These are phyloP conservation scores for Drosophila pseudotakahashii DNA, from an alignment of 2,888 invertebrate genomes.

Conservation along the genomic window DNA sequence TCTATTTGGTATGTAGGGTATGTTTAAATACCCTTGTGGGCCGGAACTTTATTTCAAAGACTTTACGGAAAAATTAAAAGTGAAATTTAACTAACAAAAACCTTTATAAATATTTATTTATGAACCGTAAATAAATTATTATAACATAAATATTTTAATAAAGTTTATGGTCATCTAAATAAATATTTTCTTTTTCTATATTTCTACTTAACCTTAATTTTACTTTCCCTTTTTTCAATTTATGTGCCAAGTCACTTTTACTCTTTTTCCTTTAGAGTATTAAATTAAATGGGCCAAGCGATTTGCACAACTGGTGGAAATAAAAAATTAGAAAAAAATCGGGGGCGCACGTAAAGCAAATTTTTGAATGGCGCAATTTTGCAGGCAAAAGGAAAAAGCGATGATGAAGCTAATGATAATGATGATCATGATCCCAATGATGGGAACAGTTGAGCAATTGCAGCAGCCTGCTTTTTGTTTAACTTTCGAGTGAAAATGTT, in stretches of 20 bases:
- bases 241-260: background rate
- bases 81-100: background rate
- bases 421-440: slow-evolving; percentile 28
- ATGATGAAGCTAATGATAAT: slow-evolving; percentile 4
- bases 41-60: background rate
- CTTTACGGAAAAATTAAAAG: slow-evolving; percentile 12
- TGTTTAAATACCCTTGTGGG: slow-evolving; percentile 5
- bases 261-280: slow-evolving; percentile 26
- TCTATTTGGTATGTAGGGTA: background rate
- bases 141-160: background rate
- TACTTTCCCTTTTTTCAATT: no score
- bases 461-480: slow-evolving; percentile 68
- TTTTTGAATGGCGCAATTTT: slow-evolving; percentile 73
- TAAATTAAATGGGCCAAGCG: slow-evolving; percentile 52
- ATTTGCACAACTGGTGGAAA: slow-evolving; percentile 47
- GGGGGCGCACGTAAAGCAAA: slow-evolving; percentile 62
- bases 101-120: background rate
- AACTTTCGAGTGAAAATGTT: slow-evolving; percentile 47
- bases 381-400: slow-evolving; percentile 22
- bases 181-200: no score
- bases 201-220: no score
- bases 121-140: background rate
- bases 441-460: slow-evolving; percentile 58
- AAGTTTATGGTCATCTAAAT: background rate
- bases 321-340: slow-evolving; percentile 10